Evolutionary conservation across 2,797 vertebrate species (phyloP).

Genomic region (Sebastes minor): DNA sequence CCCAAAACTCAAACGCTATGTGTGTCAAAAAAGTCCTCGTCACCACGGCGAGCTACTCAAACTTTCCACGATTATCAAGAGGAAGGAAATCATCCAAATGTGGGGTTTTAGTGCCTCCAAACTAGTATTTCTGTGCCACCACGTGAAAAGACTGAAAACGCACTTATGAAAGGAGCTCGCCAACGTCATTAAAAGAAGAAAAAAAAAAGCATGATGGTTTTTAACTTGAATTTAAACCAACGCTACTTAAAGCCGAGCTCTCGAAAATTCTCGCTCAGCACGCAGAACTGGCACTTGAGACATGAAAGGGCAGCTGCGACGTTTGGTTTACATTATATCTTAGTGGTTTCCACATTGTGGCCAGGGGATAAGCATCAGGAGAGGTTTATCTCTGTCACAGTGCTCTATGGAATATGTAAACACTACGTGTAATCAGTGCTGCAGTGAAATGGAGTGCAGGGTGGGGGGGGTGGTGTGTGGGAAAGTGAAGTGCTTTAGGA

Average conservation of each 20-base stretch:
- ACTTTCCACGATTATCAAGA: slow-evolving; percentile 35
- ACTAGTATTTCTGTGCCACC: neutral
- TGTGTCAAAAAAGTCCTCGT: slow-evolving; percentile 39
- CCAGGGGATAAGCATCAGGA: slow-evolving; percentile 83
- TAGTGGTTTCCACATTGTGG: slow-evolving; percentile 83
- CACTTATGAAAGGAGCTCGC: slow-evolving; percentile 19
- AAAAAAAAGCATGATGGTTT: slow-evolving; percentile 17
- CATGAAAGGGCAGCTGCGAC: slow-evolving; percentile 78
- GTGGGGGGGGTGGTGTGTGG: slow-evolving; percentile 32
- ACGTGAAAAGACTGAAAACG: slow-evolving; percentile 21
- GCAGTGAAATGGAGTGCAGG: slow-evolving; percentile 60
- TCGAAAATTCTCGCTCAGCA: slow-evolving; percentile 66
- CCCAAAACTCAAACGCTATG: slow-evolving; percentile 48
- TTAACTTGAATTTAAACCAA: slow-evolving; percentile 53
- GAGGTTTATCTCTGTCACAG: slow-evolving; percentile 82
- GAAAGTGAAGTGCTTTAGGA: slow-evolving; percentile 63
- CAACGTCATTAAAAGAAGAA: slow-evolving; percentile 22
- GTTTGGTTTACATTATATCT: slow-evolving; percentile 83
- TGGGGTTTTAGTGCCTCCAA: neutral
- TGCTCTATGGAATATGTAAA: slow-evolving; percentile 84
- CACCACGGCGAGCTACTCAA: slow-evolving; percentile 5
- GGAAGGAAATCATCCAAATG: neutral
- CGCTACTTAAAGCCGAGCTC: slow-evolving; percentile 61
- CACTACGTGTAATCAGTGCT: slow-evolving; percentile 77
- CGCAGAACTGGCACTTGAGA: slow-evolving; percentile 76